Evolutionary conservation across 2,888 invertebrate genomes (phyloP).

Genomic region (Eulithis testata): DNA sequence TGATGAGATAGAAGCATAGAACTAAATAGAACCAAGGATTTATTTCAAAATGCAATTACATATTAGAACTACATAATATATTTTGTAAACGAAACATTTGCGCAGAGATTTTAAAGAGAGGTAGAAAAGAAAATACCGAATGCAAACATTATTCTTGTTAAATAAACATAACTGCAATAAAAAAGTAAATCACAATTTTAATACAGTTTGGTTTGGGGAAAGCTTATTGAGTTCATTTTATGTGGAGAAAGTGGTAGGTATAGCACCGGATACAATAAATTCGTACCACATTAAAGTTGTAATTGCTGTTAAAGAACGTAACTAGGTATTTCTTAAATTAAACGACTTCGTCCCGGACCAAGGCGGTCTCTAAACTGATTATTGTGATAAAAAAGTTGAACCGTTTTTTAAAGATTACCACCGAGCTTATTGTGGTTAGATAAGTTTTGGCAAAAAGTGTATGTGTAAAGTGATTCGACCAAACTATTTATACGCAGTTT

Average conservation of each 20-base stretch:
- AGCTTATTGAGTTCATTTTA: constrained; percentile 30
- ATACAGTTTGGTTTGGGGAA: constrained; percentile 11
- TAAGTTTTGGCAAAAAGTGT: constrained; percentile 30
- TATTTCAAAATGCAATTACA: constrained; percentile 25
- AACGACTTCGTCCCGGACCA: constrained; percentile 35
- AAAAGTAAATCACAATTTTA: not conserved
- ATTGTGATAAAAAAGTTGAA: constrained; percentile 17
- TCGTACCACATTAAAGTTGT: no score
- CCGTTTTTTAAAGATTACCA: constrained; percentile 36
- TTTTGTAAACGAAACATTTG: not conserved
- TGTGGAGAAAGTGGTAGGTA: constrained; percentile 25
- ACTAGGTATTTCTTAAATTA: no score
- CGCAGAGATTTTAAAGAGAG: no score
- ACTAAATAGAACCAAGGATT: not conserved
- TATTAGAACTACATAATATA: no score
- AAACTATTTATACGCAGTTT: no score
- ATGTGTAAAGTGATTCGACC: no score
- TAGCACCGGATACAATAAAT: no score
- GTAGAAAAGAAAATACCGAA: no score
- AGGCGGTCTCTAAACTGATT: not conserved
- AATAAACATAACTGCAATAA: no score
- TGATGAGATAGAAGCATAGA: not conserved
- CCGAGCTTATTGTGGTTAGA: constrained; percentile 25
- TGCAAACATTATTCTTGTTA: no score
- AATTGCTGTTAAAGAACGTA: no score